Base-by-base conservation (phyloP, 2,888 invertebrate genomes). In the Chrysolina americana region DNA sequence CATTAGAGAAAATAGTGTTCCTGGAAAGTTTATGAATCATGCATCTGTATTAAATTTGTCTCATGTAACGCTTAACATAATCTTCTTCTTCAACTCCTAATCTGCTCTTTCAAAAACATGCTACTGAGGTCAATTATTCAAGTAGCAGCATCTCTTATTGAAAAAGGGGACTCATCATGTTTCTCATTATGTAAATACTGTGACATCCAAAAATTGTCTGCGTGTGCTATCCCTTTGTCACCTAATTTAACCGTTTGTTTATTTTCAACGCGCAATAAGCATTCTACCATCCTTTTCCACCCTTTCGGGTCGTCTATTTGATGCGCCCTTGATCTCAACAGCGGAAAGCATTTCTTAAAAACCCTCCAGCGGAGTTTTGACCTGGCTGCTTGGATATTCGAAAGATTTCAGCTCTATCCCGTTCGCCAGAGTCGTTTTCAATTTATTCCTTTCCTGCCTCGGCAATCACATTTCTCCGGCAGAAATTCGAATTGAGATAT, bases 291-390 rank as follows among this genome's bases (percentile, higher is more conserved):
- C 13, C 15, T 44, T 36, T 44, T 44, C 15, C 44, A 44, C 15
- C 44, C 44, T 59, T 59, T 28, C 28, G 8, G 4, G 4, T 59
- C 28, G 11, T 28, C 59, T 28, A 28, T 11, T 28, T 23, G 59
- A 59, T 59, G 28, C 28, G 28, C 59, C 59, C 59, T 59, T 59
- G 59, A 59, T 59, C n/a, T 59, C 28, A 15, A 4, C 23, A 0
- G 28, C 59, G 23, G 28, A 23, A 59, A 59, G 15, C 59, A 59
- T 59, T 59, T 15, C 15, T 28, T 6, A 28, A 59, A 59, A 28
- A 59, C 28, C 59, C 59, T 59, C 28, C 59, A 59, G 59, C 15
- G 59, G 59, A 59, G 59, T 28, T 59, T 59, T 59, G 59, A 59
- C 59, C 59, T 59, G 28, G 28, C 50, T 50, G 15, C 15, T 50